Evolutionary conservation across 2,888 invertebrate species (phyloP).

Genomic region (Nomada ruficornis): DNA sequence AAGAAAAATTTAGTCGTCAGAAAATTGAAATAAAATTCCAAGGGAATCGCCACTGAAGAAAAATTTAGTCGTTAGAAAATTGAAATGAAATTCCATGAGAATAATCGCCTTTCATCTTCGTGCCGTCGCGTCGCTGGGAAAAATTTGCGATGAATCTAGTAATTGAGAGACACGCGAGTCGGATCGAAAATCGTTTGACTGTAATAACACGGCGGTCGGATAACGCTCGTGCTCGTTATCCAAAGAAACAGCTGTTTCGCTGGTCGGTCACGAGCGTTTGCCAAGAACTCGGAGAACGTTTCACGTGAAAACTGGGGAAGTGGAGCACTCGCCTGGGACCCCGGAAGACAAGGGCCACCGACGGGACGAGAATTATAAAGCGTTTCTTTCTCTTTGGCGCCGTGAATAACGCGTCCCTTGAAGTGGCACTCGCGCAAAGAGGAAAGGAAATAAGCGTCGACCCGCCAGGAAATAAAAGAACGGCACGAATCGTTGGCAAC

Average conservation of each 20-base stretch:
- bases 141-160: neutral
- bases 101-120: neutral
- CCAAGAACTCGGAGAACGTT: conserved; percentile 63
- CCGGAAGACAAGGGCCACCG: conserved; percentile 49
- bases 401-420: conserved; percentile 53
- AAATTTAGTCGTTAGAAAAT: too few relatives aligned
- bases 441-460: conserved; percentile 29
- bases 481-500: neutral
- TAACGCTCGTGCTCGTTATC: conserved; percentile 7
- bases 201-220: conserved; percentile 21
- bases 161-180: neutral
- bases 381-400: conserved; percentile 46
- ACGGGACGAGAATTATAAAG: conserved; percentile 65
- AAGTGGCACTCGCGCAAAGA: conserved; percentile 44
- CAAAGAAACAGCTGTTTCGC: conserved; percentile 59
- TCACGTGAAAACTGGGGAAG: conserved; percentile 62
- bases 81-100: neutral
- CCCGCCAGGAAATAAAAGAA: conserved; percentile 40
- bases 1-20: too few relatives aligned
- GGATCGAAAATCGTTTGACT: conserved; percentile 16
- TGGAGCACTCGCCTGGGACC: conserved; percentile 58
- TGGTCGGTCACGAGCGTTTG: conserved; percentile 53
- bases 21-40: too few relatives aligned
- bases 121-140: neutral
- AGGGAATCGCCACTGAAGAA: neutral